A percentile compares a stretch with the other conserved stretches of the same genome.
phyloP scores from a whole-genome alignment of 2,888 invertebrate species.

The Lepidocyrtinus sp. region DNA sequence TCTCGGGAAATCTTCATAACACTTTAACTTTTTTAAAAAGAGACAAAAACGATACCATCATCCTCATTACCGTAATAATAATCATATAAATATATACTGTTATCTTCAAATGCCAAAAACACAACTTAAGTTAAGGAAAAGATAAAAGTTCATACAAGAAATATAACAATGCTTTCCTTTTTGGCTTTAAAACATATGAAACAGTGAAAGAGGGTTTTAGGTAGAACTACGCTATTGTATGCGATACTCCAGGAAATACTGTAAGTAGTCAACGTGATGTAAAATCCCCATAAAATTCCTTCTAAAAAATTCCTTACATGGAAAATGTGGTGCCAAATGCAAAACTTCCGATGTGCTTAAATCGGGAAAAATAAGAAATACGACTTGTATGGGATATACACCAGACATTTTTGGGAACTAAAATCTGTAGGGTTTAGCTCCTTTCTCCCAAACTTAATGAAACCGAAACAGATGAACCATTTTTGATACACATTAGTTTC shows the following conservation, averaged over 20 bases:
- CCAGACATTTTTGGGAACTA: no score
- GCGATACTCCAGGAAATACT: no score
- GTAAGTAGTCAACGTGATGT: neutral
- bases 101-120: slow-evolving; percentile 41
- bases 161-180: no score
- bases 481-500: slow-evolving; percentile 27
- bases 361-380: slow-evolving; percentile 18
- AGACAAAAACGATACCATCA: slow-evolving; percentile 24
- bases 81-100: slow-evolving; percentile 26
- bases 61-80: slow-evolving; percentile 13
- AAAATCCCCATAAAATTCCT: neutral
- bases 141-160: neutral
- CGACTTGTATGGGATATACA: no score
- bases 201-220: no score
- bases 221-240: no score
- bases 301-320: neutral
- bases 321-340: slow-evolving; percentile 18
- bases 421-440: no score
- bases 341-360: slow-evolving; percentile 23
- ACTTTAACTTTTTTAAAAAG: slow-evolving; percentile 38
- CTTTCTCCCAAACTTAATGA: slow-evolving; percentile 39
- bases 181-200: no score
- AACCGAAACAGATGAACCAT: slow-evolving; percentile 27
- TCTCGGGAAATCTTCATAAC: slow-evolving; percentile 43
- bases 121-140: slow-evolving; percentile 24